A percentile compares a stretch with the other conserved stretches of the same genome.
Evolutionary conservation across 1,140 invertebrate genomes (phyloP).

Genomic region (Forficula auricularia): DNA sequence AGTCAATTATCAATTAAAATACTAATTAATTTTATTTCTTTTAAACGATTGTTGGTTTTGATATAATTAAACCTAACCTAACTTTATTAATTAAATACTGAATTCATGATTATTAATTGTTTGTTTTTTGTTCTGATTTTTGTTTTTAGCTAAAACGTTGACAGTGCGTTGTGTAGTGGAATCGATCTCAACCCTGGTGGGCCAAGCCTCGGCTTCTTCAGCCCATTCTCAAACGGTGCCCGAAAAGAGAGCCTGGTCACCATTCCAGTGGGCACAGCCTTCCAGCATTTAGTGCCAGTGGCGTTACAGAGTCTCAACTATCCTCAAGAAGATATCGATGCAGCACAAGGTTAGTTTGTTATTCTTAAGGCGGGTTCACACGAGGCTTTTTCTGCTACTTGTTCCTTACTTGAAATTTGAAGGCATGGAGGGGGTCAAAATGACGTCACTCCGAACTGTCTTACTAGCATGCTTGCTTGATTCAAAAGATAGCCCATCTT

Average conservation of each 20-base stretch:
- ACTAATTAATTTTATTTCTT: too few relatives aligned
- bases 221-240: conserved; percentile 25
- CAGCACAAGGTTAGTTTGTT: conserved; percentile 62
- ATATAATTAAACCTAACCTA: too few relatives aligned
- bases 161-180: conserved; percentile 85
- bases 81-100: too few relatives aligned
- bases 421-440: too few relatives aligned
- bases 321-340: conserved; percentile 48
- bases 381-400: too few relatives aligned
- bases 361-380: too few relatives aligned
- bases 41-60: too few relatives aligned
- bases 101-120: not conserved
- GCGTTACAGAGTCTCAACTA: conserved; percentile 65
- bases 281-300: conserved; percentile 62
- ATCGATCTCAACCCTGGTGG: conserved; percentile 51
- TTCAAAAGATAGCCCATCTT: too few relatives aligned
- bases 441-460: too few relatives aligned
- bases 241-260: conserved; percentile 76
- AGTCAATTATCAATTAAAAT: too few relatives aligned
- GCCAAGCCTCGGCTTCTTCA: conserved; percentile 28
- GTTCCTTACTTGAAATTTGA: too few relatives aligned
- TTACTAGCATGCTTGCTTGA: too few relatives aligned
- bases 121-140: not conserved
- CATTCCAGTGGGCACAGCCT: conserved; percentile 71
- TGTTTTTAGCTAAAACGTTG: conserved; percentile 58